Evolutionary conservation across 1,140 invertebrate species (phyloP).

Genomic region (Kradibia gibbosae): DNA sequence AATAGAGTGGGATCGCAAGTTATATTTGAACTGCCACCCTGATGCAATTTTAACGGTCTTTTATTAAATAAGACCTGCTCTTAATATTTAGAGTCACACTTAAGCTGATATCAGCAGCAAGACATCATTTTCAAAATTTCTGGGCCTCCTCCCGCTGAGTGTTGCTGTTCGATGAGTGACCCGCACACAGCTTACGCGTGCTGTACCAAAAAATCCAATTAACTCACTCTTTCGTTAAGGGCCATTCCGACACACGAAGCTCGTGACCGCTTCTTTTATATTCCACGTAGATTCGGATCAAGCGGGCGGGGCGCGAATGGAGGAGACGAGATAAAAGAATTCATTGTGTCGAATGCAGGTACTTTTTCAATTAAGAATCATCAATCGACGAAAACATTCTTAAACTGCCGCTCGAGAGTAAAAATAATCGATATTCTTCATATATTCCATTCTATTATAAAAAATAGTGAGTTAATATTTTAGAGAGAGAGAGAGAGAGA

Average conservation of each 20-base stretch:
- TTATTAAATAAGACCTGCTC: not conserved
- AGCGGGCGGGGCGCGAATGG: too few relatives aligned
- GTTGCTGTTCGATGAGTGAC: not conserved
- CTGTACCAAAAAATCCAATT: slow-evolving; percentile 43
- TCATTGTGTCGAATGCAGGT: slow-evolving; percentile 26
- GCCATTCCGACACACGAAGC: slow-evolving; percentile 26
- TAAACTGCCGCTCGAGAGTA: not conserved
- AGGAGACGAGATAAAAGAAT: not conserved
- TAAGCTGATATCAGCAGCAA: not conserved
- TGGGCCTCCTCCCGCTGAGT: not conserved
- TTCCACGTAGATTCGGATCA: slow-evolving; percentile 18
- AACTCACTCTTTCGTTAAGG: slow-evolving; percentile 11
- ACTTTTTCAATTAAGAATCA: slow-evolving; percentile 33
- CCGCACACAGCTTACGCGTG: not conserved
- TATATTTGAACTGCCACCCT: too few relatives aligned
- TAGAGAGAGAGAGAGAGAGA: too few relatives aligned
- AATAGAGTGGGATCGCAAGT: too few relatives aligned
- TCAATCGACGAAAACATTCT: slow-evolving; percentile 27
- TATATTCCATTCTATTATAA: slow-evolving; percentile 15
- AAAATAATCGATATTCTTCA: slow-evolving; percentile 18
- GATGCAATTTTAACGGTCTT: too few relatives aligned
- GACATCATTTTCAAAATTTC: not conserved
- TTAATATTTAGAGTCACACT: not conserved
- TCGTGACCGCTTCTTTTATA: not conserved
- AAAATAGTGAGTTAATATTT: not conserved